Evolutionary conservation across 1,140 invertebrate genomes (phyloP).

Genomic region (Acyrthosiphon pisum): DNA sequence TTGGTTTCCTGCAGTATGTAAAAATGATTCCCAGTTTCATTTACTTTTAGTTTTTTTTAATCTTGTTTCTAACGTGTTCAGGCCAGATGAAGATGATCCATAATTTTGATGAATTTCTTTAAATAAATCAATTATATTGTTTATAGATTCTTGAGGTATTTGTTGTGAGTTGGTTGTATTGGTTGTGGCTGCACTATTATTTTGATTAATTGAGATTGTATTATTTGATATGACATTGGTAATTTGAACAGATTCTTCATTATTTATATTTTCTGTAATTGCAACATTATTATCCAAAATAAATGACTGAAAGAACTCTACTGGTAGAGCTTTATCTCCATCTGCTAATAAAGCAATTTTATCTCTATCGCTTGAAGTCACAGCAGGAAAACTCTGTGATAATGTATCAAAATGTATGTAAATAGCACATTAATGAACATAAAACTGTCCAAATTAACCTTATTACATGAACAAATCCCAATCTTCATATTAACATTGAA

Average conservation of each 20-base stretch:
- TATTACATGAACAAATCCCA: conserved; percentile 4
- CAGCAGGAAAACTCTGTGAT: conserved; percentile 1
- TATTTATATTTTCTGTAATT: conserved; percentile 16
- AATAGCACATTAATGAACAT: conserved; percentile 13
- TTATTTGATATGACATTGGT: background rate
- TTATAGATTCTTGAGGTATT: background rate
- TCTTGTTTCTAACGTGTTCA: background rate
- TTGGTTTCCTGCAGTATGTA: conserved; percentile 8
- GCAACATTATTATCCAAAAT: background rate
- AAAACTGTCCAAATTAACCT: conserved; percentile 22
- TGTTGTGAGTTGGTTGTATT: background rate
- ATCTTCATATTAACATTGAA: conserved; percentile 23
- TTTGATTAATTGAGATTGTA: background rate
- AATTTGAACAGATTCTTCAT: conserved; percentile 12
- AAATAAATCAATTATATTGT: background rate
- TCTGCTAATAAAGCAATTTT: conserved; percentile 4
- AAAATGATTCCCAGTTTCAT: conserved; percentile 5
- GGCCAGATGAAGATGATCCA: background rate
- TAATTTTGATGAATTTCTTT: conserved; percentile 10
- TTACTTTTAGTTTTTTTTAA: conserved; percentile 20
- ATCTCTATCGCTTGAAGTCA: background rate
- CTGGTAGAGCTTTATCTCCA: conserved; percentile 11
- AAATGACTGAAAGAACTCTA: conserved; percentile 8
- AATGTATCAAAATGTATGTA: background rate
- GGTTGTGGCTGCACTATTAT: background rate